Conservation (phyloP, 1,140 invertebrate genomes). For the Aphidius gifuensis region DNA sequence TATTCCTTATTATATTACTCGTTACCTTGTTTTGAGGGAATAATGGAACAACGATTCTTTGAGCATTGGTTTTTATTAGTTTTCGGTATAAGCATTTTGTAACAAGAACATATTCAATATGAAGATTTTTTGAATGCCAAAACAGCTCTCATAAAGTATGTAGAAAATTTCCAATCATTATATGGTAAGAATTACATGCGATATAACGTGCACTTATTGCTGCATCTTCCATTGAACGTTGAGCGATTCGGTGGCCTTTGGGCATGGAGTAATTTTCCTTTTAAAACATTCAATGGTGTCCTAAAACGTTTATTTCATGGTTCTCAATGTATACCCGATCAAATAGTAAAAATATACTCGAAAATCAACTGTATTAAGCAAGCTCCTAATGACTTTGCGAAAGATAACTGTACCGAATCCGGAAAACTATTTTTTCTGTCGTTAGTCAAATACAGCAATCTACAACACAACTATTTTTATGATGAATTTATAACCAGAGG, state of each 20-base stretch:
- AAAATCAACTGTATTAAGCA: constrained; percentile 14
- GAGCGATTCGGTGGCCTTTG: constrained; percentile 29
- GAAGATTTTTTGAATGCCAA: constrained; percentile 15
- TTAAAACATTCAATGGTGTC: constrained; percentile 28
- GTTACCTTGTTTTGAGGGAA: constrained; percentile 24
- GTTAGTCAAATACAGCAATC: too few relatives aligned
- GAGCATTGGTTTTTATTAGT: constrained; percentile 32
- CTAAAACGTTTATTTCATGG: constrained; percentile 23
- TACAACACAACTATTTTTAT: too few relatives aligned
- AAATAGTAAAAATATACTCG: constrained; percentile 25
- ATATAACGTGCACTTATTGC: constrained; percentile 28
- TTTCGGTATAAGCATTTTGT: constrained; percentile 23
- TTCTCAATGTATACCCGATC: constrained; percentile 22
- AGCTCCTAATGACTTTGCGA: not conserved
- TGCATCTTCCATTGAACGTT: constrained; percentile 27
- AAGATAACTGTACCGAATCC: too few relatives aligned
- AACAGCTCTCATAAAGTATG: constrained; percentile 16
- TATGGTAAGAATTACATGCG: constrained; percentile 27
- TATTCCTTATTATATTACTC: constrained; percentile 31
- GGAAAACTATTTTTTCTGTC: too few relatives aligned
- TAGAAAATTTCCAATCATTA: constrained; percentile 14
- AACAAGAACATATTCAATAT: constrained; percentile 19
- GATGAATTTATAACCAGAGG: too few relatives aligned
- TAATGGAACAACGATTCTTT: constrained; percentile 23
- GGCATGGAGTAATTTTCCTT: constrained; percentile 32